Evolutionary conservation across 2,888 invertebrate species (phyloP), one percentile per base, ranked within the genome.

Genomic region (Hyposoter didymator): DNA sequence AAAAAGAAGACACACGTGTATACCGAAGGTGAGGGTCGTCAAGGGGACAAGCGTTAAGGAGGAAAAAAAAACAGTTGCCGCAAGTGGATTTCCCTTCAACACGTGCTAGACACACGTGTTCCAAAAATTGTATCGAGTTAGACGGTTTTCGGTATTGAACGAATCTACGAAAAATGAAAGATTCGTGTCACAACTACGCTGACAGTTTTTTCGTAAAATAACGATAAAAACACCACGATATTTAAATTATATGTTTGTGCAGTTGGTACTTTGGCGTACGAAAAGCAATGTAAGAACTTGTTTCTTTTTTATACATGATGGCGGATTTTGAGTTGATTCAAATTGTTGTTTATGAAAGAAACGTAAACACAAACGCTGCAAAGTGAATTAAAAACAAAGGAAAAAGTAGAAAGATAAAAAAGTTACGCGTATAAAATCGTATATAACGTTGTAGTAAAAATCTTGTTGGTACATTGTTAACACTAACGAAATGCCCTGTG

Each of bases 401-500:
- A 32, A 22, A 80, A 81, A 64, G 62, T 73, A 78, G 45, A 80
- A 83, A 82, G 82, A 85, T 82, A 78, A 76, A 85, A 85, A 85
- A 72, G 52, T 84, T 76, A 83, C 76, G 79, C 64, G 84, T 84
- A 86, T 86, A 84, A 84, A 86, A 86, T 81, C 81, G 86, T 84
- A 86, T 79, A 86, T 78, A 86, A 84, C 55, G 62, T 78, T 84
- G 84, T 84, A 86, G 84, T 84, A 86, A 82, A 70, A 67, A 78
- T 59, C 64, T 86, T 76, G 80, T 78, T 64, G 74, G 81, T 79
- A 86, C 75, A 66, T 72, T 49, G 74, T 78, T 72, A 86, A 84
- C 84, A 78, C 81, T 84, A 86, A 81, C 78, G 78, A 84, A 86
- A 86, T 84, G 84, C 81, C 86, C 86, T 81, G 84, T 78, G 78